phyloP scores from a whole-genome alignment of 1,140 invertebrate species.

The Microplitis mediator region DNA sequence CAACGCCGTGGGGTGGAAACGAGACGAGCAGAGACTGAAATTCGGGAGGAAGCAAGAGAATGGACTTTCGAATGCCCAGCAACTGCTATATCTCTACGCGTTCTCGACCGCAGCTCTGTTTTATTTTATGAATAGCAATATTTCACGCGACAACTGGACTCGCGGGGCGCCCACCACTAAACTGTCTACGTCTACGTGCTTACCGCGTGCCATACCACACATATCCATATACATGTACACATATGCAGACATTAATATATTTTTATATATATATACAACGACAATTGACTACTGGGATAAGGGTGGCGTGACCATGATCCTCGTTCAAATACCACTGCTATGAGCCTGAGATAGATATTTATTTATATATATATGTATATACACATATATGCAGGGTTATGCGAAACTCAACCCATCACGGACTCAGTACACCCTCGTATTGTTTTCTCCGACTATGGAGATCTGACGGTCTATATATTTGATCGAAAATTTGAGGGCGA shows the following conservation, averaged over 20 bases:
- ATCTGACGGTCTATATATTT: too few relatives aligned
- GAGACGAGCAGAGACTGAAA: neutral
- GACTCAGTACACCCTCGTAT: too few relatives aligned
- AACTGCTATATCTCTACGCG: constrained; percentile 4
- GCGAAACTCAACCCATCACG: too few relatives aligned
- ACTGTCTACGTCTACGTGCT: constrained; percentile 53
- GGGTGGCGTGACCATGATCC: too few relatives aligned
- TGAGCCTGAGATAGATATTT: too few relatives aligned
- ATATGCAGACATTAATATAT: neutral
- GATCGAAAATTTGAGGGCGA: too few relatives aligned
- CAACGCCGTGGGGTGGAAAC: constrained; percentile 1
- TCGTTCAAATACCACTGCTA: too few relatives aligned
- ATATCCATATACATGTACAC: neutral
- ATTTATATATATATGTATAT: too few relatives aligned
- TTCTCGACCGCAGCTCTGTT: constrained; percentile 45
- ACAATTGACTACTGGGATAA: too few relatives aligned
- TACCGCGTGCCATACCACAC: constrained; percentile 13
- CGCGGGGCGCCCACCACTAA: constrained; percentile 56
- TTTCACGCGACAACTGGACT: constrained; percentile 60
- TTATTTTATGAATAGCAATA: constrained; percentile 65
- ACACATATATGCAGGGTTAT: too few relatives aligned
- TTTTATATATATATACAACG: too few relatives aligned
- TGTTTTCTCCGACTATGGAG: too few relatives aligned
- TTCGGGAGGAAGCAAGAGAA: neutral
- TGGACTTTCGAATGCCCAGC: neutral